phyloP scores from a whole-genome alignment of 2,797 vertebrate species.

The Alca torda region DNA sequence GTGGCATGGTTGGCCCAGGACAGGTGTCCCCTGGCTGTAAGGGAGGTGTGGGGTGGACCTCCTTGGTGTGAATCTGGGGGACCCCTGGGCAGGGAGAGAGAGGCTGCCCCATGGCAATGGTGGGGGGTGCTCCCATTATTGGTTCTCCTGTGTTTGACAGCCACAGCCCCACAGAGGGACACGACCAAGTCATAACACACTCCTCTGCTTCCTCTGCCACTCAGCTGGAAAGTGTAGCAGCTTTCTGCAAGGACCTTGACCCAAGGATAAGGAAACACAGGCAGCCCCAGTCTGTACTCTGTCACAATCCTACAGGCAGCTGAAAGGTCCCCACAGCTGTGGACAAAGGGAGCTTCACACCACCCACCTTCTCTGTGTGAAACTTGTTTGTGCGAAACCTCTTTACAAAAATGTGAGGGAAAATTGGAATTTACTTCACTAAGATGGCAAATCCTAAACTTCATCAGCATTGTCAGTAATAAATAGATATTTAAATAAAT shows the following conservation, averaged over 20 bases:
- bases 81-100: neutral
- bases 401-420: neutral
- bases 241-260: neutral
- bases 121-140: accelerated
- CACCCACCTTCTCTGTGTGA: neutral
- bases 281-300: neutral
- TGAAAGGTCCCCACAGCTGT: neutral
- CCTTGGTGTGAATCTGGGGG: neutral
- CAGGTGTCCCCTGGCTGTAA: neutral
- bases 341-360: neutral
- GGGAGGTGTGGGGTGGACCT: neutral
- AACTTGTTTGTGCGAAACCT: neutral
- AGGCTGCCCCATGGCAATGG: neutral
- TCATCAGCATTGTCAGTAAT: neutral
- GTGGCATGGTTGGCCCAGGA: neutral
- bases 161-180: neutral
- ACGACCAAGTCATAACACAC: accelerated
- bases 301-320: neutral
- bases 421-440: neutral
- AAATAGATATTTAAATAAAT: neutral
- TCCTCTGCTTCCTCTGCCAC: neutral
- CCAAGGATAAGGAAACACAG: neutral
- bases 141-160: neutral
- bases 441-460: neutral
- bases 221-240: neutral